Evolutionary conservation across 2,797 vertebrate genomes (phyloP), one percentile per base, ranked within the genome.

Genomic region (Pseudochaenichthys georgianus): DNA sequence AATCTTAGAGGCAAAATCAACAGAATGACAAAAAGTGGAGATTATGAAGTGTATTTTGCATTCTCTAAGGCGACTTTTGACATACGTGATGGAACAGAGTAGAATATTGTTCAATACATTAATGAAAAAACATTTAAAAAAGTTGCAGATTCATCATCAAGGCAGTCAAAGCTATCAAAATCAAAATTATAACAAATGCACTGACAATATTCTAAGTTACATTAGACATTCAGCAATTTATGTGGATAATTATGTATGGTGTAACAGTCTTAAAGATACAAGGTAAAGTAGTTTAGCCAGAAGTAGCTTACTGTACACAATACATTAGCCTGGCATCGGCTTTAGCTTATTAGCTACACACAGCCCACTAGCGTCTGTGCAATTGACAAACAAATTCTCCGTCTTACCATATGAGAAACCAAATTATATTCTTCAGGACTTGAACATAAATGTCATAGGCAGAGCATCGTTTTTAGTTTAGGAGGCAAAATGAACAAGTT

Each of bases 371-470:
- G 28, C 58, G 34, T 55, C 10, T 17, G 1, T 41, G 7, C 2
- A 42, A 3, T 17, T 15, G 4, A 66, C 0, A 16, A 48, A 73
- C 13, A 45, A 17, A 21, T 21, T 19, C 0, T n/a, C n/a, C 2
- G 0, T 45, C 90, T 93, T 87, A 92, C 90, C 87, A 89, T 90
- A 64, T 54, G 53, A 69, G 23, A 77, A 64, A 64, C 54, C 15
- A 57, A 43, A 51, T n/a, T 28, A 17, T 3, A 31, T 23, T 31
- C 19, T 3, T 46, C 47, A 38, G 13, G 13, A 45, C 16, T 48
- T 19, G 2, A 7, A 48, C 54, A 53, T 59, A 12, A 13, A 8
- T 13, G 54, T 48, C 64, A 81, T 41, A 13, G 3, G 21, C 13
- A 19, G 15, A 47, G 7, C 7, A 34, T 9, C 4, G 9, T 31